phyloP scores from a whole-genome alignment of 2,888 invertebrate species.

The Lingula anatina region DNA sequence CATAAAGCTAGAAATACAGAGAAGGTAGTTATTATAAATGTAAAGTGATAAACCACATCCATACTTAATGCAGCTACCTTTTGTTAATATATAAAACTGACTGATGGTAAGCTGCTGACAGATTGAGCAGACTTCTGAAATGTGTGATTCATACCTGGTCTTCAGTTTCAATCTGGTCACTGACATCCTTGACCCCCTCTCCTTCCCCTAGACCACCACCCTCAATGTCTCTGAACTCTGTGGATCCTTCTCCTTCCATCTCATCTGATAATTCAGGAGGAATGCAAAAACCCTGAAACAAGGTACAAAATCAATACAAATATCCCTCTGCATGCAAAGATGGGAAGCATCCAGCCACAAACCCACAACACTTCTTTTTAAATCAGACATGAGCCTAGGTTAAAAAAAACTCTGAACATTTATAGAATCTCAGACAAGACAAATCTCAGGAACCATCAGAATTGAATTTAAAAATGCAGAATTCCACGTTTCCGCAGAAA shows the following conservation, averaged over 20 bases:
- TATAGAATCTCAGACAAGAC: too few relatives aligned
- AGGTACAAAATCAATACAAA: conserved; percentile 8
- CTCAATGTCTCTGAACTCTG: conserved; percentile 55
- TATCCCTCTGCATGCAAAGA: too few relatives aligned
- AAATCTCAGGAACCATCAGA: too few relatives aligned
- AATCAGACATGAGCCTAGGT: too few relatives aligned
- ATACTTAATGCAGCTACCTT: neutral
- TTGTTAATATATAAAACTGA: neutral
- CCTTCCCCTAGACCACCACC: conserved; percentile 91
- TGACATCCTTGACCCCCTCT: conserved; percentile 88
- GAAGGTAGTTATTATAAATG: neutral
- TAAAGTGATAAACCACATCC: neutral
- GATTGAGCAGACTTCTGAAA: neutral
- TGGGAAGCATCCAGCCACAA: neutral
- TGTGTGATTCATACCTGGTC: conserved; percentile 75
- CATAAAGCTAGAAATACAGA: conserved; percentile 63
- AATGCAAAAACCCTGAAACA: conserved; percentile 77
- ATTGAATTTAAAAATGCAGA: too few relatives aligned
- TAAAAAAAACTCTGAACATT: too few relatives aligned
- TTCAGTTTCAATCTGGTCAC: conserved; percentile 78
- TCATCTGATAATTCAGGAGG: conserved; percentile 75
- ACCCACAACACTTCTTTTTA: neutral
- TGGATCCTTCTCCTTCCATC: conserved; percentile 48
- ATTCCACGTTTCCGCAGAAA: too few relatives aligned
- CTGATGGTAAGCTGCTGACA: conserved; percentile 8